Evolutionary conservation across 2,888 invertebrate genomes (phyloP).

Genomic region (Pediacus dermestoides): DNA sequence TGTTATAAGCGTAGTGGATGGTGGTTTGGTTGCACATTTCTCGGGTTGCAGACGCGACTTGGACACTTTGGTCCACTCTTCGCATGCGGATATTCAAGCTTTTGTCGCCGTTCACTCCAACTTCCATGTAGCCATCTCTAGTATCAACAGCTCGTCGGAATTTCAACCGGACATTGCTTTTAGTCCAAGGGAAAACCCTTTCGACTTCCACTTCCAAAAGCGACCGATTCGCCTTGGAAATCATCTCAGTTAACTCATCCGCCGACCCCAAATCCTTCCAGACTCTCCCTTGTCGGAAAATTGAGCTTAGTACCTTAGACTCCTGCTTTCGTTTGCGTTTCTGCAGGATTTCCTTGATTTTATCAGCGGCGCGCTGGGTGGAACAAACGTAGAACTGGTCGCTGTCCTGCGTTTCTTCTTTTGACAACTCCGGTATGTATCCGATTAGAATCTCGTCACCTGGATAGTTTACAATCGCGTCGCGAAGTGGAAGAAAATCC

Average conservation of each 20-base stretch:
- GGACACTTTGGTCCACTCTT: slow-evolving; percentile 57
- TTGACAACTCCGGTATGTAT: not conserved
- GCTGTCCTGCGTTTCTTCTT: not conserved
- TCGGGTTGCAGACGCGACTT: slow-evolving; percentile 54
- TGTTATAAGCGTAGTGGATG: slow-evolving; percentile 64
- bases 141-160: slow-evolving; percentile 55
- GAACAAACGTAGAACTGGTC: not conserved
- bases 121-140: slow-evolving; percentile 67
- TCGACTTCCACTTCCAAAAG: slow-evolving; percentile 67
- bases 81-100: slow-evolving; percentile 38
- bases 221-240: slow-evolving; percentile 54
- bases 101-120: slow-evolving; percentile 46
- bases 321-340: no score
- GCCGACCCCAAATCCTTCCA: slow-evolving; percentile 59
- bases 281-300: not conserved
- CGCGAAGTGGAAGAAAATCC: slow-evolving; percentile 49
- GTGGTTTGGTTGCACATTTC: slow-evolving; percentile 62
- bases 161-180: slow-evolving; percentile 49
- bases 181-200: slow-evolving; percentile 56
- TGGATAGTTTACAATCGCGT: slow-evolving; percentile 46
- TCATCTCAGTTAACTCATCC: slow-evolving; percentile 55
- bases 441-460: slow-evolving; percentile 5
- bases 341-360: slow-evolving; percentile 53
- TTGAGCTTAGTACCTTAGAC: no score
- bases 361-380: slow-evolving; percentile 57